phyloP scores from a whole-genome alignment of 2,113 vertebrate genomes.

The Cyanocitta stelleri region DNA sequence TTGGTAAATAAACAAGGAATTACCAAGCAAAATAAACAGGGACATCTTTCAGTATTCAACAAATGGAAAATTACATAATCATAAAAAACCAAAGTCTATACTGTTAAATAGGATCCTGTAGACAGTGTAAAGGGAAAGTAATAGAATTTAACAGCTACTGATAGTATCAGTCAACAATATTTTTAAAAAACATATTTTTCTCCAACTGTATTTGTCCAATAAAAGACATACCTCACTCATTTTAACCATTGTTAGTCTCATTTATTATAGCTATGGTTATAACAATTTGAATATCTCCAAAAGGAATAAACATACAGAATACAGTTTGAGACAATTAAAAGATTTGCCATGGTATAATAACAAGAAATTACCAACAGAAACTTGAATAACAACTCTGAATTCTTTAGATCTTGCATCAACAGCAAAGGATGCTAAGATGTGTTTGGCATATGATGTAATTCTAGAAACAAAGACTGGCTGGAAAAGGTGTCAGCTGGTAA shows the following conservation, averaged over 20 bases:
- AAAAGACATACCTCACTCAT: not conserved
- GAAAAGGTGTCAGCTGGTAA: conserved; percentile 46
- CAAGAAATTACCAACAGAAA: conserved; percentile 27
- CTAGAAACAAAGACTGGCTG: conserved; percentile 36
- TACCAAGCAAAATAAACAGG: not conserved
- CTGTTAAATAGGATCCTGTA: not conserved
- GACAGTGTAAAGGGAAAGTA: not conserved
- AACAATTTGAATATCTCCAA: not conserved
- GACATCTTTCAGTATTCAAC: not conserved
- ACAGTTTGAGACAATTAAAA: not conserved
- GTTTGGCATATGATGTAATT: not conserved
- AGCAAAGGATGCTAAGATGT: not conserved
- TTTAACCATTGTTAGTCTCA: not conserved
- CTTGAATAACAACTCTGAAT: conserved; percentile 13
- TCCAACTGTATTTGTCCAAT: not conserved
- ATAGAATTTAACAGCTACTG: not conserved
- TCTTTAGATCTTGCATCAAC: conserved; percentile 26
- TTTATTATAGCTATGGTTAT: not conserved
- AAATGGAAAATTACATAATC: not conserved
- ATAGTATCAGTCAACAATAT: not conserved
- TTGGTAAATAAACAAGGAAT: not conserved
- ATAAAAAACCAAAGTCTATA: not conserved
- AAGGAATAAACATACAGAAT: not conserved
- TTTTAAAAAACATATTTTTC: not conserved
- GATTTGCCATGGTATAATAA: not conserved